These are phyloP conservation scores for Isaurus tuberculatus DNA, from an alignment of 92 coral and sea anemone species.

Conservation along the genomic window DNA sequence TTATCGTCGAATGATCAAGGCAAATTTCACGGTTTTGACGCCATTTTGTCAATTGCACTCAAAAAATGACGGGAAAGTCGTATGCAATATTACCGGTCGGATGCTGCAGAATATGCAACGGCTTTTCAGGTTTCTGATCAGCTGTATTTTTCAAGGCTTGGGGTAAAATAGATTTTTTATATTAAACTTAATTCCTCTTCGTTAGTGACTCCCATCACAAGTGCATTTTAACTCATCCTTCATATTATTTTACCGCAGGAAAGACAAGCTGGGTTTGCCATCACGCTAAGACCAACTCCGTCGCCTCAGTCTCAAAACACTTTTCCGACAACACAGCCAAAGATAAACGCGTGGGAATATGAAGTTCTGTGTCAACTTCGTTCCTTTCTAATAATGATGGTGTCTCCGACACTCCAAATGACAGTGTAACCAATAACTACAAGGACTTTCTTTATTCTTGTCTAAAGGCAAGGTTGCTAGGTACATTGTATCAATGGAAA, in stretches of 20 bases:
- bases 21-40: no score
- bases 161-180: no score
- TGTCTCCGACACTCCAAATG: background rate
- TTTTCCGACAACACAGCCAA: background rate
- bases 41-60: no score
- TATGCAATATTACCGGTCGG: no score
- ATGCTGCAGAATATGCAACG: no score
- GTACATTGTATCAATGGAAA: constrained; percentile 27
- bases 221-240: background rate
- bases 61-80: no score
- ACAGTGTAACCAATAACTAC: background rate
- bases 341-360: constrained; percentile 20
- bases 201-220: no score
- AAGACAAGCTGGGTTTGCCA: background rate
- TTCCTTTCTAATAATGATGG: constrained; percentile 4
- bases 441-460: background rate
- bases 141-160: no score
- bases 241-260: constrained; percentile 18
- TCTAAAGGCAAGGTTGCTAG: constrained; percentile 14
- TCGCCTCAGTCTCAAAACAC: constrained; percentile 9
- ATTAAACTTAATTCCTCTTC: no score
- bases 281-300: background rate
- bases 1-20: no score
- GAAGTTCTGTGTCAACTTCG: constrained; percentile 4
- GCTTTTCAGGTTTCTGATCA: no score